Evolutionary conservation across 1,140 invertebrate genomes (phyloP).

Genomic region (Bombus affinis): DNA sequence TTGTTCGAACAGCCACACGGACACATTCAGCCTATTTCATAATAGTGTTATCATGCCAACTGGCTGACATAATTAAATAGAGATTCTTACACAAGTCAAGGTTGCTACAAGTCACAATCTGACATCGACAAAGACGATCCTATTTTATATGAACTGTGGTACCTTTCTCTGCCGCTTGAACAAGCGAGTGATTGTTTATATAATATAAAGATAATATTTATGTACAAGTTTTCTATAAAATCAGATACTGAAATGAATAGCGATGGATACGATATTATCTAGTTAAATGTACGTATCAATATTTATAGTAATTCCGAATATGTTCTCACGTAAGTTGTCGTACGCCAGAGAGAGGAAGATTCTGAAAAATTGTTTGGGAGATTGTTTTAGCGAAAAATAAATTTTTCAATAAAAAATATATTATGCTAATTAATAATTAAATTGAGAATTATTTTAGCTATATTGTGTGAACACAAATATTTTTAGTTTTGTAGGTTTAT

Average conservation of each 20-base stretch:
- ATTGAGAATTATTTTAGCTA: not conserved
- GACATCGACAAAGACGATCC: constrained; percentile 6
- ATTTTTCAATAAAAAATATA: not conserved
- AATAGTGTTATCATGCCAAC: constrained; percentile 69
- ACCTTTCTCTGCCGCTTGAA: not conserved
- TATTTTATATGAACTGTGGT: constrained; percentile 33
- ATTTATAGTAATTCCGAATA: not conserved
- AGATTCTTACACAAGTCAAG: constrained; percentile 72
- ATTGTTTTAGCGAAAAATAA: not conserved
- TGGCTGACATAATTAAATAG: constrained; percentile 74
- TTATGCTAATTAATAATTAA: not conserved
- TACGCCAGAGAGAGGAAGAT: not conserved
- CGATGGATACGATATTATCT: not conserved
- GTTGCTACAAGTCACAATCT: constrained; percentile 41
- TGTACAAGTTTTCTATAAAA: constrained; percentile 14
- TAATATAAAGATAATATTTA: constrained; percentile 12
- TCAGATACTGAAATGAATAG: not conserved
- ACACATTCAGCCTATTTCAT: constrained; percentile 65
- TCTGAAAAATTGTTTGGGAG: not conserved
- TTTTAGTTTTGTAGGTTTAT: no score
- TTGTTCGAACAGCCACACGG: not conserved
- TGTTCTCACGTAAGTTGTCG: not conserved
- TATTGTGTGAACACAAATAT: not conserved
- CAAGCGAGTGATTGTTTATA: not conserved
- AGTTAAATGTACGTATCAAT: not conserved